phyloP scores from a whole-genome alignment of 2,113 vertebrate species.

The Nipponia nippon region DNA sequence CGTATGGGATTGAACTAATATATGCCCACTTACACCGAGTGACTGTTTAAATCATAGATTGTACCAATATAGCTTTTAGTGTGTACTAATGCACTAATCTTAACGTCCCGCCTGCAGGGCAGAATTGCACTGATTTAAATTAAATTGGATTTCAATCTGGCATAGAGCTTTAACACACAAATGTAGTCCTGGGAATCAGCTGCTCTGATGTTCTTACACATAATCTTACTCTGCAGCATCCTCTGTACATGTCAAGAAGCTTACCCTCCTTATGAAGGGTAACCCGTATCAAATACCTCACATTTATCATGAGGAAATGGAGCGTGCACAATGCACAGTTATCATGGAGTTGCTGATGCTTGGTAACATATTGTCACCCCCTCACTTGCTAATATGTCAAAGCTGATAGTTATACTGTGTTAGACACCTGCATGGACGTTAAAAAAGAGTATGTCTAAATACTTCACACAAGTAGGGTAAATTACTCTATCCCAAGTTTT shows the following conservation, averaged over 20 bases:
- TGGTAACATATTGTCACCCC: background rate
- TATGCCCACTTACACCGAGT: background rate
- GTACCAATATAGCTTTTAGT: background rate
- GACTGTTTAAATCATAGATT: background rate
- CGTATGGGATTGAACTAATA: background rate
- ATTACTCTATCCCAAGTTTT: background rate
- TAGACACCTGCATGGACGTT: background rate
- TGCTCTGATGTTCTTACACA: rapidly evolving
- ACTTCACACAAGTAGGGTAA: background rate
- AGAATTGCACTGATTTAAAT: background rate
- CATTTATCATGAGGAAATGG: slow-evolving; percentile 23
- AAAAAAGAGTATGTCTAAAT: background rate
- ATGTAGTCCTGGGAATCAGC: background rate
- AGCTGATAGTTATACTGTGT: background rate
- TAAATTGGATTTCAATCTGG: background rate
- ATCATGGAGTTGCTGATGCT: background rate
- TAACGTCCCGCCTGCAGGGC: background rate
- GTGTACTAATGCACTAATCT: background rate
- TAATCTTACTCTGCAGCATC: background rate
- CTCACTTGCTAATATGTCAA: background rate
- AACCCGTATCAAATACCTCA: background rate
- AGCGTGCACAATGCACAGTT: slow-evolving; percentile 9
- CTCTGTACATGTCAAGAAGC: background rate
- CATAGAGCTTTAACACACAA: background rate
- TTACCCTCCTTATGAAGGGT: background rate